A percentile compares a stretch with the other conserved stretches of the same genome.
Evolutionary conservation across 2,113 vertebrate species (phyloP).

Genomic region (Microcebus ravelobensis): DNA sequence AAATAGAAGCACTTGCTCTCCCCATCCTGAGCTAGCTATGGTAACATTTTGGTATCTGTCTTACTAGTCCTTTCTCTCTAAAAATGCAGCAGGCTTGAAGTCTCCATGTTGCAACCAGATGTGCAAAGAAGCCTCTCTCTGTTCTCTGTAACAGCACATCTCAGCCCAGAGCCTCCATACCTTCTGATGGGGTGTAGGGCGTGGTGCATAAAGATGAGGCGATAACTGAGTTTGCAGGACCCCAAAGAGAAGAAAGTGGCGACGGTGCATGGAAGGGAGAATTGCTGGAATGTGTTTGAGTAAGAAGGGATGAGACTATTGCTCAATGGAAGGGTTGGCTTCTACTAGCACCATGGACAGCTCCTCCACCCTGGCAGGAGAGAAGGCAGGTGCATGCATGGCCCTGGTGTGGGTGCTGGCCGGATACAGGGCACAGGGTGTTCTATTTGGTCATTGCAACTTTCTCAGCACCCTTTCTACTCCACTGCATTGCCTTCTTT

Average conservation of each 20-base stretch:
- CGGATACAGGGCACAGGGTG: fast-evolving
- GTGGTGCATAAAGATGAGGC: too few relatives aligned
- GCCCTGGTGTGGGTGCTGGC: background rate
- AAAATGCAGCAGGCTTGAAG: background rate
- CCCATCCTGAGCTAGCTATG: fast-evolving
- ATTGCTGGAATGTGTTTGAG: fast-evolving
- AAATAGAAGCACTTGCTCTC: background rate
- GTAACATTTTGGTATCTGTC: fast-evolving
- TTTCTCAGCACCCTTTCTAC: background rate
- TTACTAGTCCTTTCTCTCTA: background rate
- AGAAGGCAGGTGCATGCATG: background rate
- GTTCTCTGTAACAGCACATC: background rate
- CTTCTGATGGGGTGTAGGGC: background rate
- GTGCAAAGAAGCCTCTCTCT: background rate
- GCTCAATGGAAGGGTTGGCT: fast-evolving
- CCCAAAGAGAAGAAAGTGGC: fast-evolving
- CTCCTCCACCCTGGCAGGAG: fast-evolving
- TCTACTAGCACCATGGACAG: background rate
- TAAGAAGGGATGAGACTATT: background rate
- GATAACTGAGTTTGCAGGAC: background rate
- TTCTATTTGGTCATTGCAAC: fast-evolving
- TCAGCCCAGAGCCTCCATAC: background rate
- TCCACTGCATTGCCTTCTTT: background rate
- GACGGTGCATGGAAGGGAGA: fast-evolving
- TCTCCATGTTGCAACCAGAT: fast-evolving